Evolutionary conservation across 1,140 invertebrate genomes (phyloP), one percentile per base, ranked within the genome.

Genomic region (Coptotermes formosanus): DNA sequence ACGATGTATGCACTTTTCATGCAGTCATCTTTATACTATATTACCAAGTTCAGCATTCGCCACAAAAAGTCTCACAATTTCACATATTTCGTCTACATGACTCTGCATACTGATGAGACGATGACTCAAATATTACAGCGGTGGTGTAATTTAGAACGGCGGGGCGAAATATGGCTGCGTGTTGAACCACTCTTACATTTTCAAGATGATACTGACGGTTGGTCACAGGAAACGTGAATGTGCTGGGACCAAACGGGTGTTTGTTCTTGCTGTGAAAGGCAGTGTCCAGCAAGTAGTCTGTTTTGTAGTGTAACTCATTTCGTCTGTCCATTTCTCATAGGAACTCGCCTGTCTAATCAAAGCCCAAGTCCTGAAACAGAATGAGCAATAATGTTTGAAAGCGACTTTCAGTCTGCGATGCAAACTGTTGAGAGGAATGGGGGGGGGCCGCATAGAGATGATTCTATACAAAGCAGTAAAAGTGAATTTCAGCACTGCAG

Each of bases 351-450:
- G 64, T 75, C 64, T 75, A 75, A n/a, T 30, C 64, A 75, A 75
- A 64, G 59, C 59, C 59, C 4, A 64, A 64, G 59, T 23, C 21
- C 59, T 64, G 59, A 64, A 64, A 64, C 25, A n/a, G 64, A 75
- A 75, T 75, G 64, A 30, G 64, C 64, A 75, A 75, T 75, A 75
- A 75, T 30, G 64, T 75, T 75, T 75, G n/a, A 75, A 75, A 75
- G 64, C 14, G n/a, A 30, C 25, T 25, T 16, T 2, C 0, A 30
- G n/a, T 30, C n/a, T 16, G 3, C 64, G n/a, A n/a, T 8, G 14
- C 64, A 75, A n/a, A 75, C 25, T 19, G 64, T 30, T 16, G 38
- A 7, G 12, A 64, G 25, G 19, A 19, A 64, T n/a, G n/a, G n/a
- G 19, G 59, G 59, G 25, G 59, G 21, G 7, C 59, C 7, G 6